Evolutionary conservation across 2,797 vertebrate genomes (phyloP).

Genomic region (Hafferia zeledoni): DNA sequence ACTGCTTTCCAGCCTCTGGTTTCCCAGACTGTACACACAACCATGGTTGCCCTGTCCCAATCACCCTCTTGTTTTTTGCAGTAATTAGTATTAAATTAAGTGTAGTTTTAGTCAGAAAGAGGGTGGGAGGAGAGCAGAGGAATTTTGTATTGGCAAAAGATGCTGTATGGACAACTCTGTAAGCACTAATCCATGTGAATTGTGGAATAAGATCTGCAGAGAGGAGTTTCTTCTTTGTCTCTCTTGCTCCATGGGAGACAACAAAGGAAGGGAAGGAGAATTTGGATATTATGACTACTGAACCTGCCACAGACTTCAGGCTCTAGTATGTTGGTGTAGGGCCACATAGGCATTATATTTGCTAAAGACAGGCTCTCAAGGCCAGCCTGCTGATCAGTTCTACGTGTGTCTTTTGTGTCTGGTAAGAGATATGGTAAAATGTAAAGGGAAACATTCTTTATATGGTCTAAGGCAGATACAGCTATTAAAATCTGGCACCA

Average conservation of each 20-base stretch:
- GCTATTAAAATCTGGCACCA: not conserved
- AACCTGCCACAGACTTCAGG: not conserved
- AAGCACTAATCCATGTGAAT: not conserved
- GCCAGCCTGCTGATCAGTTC: not conserved
- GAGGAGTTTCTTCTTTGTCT: not conserved
- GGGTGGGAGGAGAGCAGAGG: not conserved
- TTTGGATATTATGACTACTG: not conserved
- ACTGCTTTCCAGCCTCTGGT: not conserved
- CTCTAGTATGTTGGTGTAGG: not conserved
- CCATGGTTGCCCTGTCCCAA: not conserved
- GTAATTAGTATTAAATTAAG: not conserved
- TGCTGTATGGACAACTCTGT: not conserved
- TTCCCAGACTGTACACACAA: not conserved
- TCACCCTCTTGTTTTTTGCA: not conserved
- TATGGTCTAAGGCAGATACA: not conserved
- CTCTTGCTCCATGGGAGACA: not conserved
- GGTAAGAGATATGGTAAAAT: not conserved
- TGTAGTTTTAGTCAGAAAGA: not conserved
- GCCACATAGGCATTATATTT: not conserved
- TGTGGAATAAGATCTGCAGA: not conserved
- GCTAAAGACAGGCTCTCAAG: not conserved
- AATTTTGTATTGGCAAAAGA: not conserved
- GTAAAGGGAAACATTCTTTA: not conserved
- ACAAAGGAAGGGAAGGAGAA: not conserved
- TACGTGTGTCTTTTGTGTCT: fast-evolving